Percentiles rank a stretch among this genome's conserved stretches.
These are phyloP conservation scores for Nebria salina DNA, from an alignment of 2,888 invertebrate genomes.

Conservation along the genomic window DNA sequence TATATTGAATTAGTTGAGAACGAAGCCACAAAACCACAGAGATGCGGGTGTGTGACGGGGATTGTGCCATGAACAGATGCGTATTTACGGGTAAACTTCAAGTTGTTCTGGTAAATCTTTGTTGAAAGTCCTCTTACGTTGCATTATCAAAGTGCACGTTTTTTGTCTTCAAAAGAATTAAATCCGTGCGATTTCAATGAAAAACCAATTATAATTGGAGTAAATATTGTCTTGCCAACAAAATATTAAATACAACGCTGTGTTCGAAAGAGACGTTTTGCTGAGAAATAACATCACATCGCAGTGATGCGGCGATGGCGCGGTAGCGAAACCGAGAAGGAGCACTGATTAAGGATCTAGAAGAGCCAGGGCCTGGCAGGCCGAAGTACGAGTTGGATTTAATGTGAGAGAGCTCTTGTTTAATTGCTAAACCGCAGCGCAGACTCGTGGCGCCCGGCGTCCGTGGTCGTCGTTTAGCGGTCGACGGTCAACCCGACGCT, in stretches of 20 bases:
- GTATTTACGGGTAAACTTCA: neutral
- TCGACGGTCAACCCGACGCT: conserved; percentile 47
- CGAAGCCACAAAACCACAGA: neutral
- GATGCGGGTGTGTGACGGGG: neutral
- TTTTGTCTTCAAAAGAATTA: too few relatives aligned
- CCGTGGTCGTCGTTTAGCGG: conserved; percentile 55
- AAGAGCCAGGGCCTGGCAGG: neutral
- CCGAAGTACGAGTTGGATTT: conserved; percentile 6
- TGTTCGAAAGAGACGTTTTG: too few relatives aligned
- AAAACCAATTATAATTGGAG: too few relatives aligned
- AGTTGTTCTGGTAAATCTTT: neutral
- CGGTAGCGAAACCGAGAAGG: neutral
- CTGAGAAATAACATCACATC: neutral
- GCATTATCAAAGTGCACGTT: too few relatives aligned
- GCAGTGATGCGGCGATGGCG: neutral
- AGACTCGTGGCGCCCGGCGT: conserved; percentile 51
- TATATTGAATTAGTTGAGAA: conserved; percentile 17
- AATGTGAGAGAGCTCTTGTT: conserved; percentile 52
- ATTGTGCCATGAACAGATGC: neutral
- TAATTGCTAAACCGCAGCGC: conserved; percentile 57
- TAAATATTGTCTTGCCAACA: too few relatives aligned
- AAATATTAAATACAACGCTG: too few relatives aligned
- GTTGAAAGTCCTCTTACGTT: neutral
- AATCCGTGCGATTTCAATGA: too few relatives aligned
- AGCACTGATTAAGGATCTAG: conserved; percentile 20